phyloP scores from a whole-genome alignment of 2,888 invertebrate species.

The Germaria angustata region DNA sequence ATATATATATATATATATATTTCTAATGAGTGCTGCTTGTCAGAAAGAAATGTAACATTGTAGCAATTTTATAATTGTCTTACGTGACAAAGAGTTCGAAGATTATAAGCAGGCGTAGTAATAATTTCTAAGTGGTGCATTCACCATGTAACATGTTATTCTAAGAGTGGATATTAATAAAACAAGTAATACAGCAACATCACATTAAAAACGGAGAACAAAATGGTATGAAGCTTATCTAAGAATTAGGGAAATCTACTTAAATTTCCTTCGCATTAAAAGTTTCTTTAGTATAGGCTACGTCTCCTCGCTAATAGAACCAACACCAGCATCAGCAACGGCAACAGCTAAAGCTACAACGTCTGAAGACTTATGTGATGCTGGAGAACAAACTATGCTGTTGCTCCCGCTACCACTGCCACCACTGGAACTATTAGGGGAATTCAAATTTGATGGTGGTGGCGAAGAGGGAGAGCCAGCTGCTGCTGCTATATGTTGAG shows the following conservation, averaged over 20 bases:
- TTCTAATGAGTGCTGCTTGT: neutral
- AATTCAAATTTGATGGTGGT: constrained; percentile 65
- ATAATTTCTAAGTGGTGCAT: neutral
- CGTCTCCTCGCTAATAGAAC: constrained; percentile 77
- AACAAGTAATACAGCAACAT: constrained; percentile 20
- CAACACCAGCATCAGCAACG: constrained; percentile 68
- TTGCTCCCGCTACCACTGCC: constrained; percentile 66
- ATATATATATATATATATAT: too few species aligned
- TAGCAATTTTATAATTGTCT: neutral
- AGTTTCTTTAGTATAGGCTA: constrained; percentile 81
- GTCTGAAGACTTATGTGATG: constrained; percentile 46
- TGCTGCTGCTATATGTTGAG: constrained; percentile 44
- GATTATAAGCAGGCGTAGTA: constrained; percentile 7
- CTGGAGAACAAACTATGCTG: constrained; percentile 61
- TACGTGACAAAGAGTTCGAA: too few species aligned
- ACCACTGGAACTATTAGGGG: constrained; percentile 61
- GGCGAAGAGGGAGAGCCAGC: constrained; percentile 57
- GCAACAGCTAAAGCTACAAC: constrained; percentile 65
- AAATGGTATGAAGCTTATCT: constrained; percentile 1
- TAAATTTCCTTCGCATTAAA: constrained; percentile 77
- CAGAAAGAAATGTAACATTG: neutral
- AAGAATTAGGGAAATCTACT: constrained; percentile 50
- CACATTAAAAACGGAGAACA: neutral
- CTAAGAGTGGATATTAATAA: neutral
- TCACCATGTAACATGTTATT: neutral